Percentiles rank a stretch among this genome's conserved stretches.
Conservation (phyloP, 2,113 vertebrate species). For the Malurus cyaneus region DNA sequence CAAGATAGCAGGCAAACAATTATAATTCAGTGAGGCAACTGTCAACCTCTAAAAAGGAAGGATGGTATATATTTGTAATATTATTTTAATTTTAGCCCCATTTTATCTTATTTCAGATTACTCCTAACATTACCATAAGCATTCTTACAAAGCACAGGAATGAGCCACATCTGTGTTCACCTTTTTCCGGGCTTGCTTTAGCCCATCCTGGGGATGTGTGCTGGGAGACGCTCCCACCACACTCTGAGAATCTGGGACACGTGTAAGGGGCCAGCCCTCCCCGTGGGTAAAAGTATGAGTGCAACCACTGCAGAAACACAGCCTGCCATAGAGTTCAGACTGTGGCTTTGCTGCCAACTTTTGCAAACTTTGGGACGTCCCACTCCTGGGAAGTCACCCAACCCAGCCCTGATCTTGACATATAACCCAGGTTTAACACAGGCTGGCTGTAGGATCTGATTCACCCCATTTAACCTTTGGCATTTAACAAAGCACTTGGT, state of each 20-base stretch:
- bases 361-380: not conserved
- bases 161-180: not conserved
- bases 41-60: not conserved
- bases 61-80: not conserved
- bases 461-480: not conserved
- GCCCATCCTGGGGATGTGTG: fast-evolving
- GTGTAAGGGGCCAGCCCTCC: not conserved
- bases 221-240: not conserved
- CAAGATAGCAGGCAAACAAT: not conserved
- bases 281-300: not conserved
- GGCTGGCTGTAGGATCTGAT: not conserved
- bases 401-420: not conserved
- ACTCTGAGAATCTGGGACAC: not conserved
- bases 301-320: not conserved
- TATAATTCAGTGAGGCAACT: not conserved
- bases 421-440: not conserved
- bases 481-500: not conserved
- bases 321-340: not conserved
- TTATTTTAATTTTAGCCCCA: not conserved
- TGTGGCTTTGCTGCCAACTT: not conserved
- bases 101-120: not conserved
- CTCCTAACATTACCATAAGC: not conserved
- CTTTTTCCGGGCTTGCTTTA: not conserved
- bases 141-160: not conserved
- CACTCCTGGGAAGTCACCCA: not conserved